Percentiles rank a stretch among this genome's conserved stretches.
phyloP scores from a whole-genome alignment of 2,888 invertebrate genomes.

The Pemphredon lugubris region DNA sequence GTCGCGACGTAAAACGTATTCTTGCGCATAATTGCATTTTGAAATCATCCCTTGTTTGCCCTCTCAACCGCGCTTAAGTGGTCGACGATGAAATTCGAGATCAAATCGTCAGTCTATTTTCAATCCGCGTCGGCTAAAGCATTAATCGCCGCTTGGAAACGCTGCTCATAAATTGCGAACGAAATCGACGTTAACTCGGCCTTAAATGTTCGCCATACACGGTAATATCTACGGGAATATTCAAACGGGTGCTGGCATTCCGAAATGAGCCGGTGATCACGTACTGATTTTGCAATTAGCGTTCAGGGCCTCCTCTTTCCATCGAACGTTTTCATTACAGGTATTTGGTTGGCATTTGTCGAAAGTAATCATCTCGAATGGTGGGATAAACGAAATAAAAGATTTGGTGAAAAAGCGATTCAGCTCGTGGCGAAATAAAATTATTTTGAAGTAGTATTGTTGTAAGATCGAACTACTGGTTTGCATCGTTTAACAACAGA shows the following conservation, averaged over 20 bases:
- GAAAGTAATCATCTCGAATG: neutral
- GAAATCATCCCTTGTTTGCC: conserved; percentile 4
- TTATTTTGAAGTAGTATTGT: too few relatives aligned
- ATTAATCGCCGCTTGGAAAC: conserved; percentile 18
- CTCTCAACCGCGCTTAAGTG: conserved; percentile 3
- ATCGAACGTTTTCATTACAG: neutral
- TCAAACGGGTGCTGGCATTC: conserved; percentile 5
- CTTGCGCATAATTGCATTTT: neutral
- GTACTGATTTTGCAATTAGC: conserved; percentile 10
- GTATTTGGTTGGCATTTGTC: neutral
- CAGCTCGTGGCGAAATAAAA: too few relatives aligned
- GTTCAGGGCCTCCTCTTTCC: neutral
- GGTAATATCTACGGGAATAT: conserved; percentile 1
- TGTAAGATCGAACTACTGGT: too few relatives aligned
- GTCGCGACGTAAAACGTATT: too few relatives aligned
- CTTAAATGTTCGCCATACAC: conserved; percentile 23
- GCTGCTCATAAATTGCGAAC: conserved; percentile 7
- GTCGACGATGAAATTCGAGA: conserved; percentile 3
- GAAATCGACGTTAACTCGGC: conserved; percentile 13
- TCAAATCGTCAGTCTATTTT: conserved; percentile 12
- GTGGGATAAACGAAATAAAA: too few relatives aligned
- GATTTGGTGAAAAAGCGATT: too few relatives aligned
- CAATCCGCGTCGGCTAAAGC: conserved; percentile 12
- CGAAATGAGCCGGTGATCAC: conserved; percentile 2
- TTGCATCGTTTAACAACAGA: too few relatives aligned